Percentiles rank a stretch among this genome's conserved stretches.
phyloP scores from a whole-genome alignment of 2,888 invertebrate genomes.

The Minunthozetes semirufus region DNA sequence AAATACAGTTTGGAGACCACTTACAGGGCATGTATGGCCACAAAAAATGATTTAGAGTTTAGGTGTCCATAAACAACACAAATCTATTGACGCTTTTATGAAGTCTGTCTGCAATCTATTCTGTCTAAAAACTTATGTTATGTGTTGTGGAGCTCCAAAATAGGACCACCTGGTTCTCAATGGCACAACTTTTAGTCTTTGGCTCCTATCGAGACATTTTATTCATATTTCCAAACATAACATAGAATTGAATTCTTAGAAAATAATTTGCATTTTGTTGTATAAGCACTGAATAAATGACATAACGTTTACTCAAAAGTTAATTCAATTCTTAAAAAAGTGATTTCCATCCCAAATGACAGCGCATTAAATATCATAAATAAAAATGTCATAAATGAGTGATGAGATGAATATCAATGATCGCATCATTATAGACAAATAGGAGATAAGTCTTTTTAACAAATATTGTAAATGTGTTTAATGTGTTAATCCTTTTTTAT shows the following conservation, averaged over 20 bases:
- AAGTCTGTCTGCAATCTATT: conserved; percentile 13
- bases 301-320: neutral
- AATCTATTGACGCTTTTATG: conserved; percentile 27
- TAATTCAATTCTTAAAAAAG: neutral
- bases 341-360: neutral
- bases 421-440: neutral
- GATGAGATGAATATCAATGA: too few relatives aligned
- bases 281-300: neutral
- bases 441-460: neutral
- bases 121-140: neutral
- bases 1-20: neutral
- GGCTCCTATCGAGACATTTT: conserved; percentile 26
- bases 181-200: neutral
- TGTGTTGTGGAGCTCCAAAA: neutral
- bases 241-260: neutral
- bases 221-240: neutral
- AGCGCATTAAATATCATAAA: too few relatives aligned
- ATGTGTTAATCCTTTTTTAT: neutral
- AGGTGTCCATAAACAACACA: conserved; percentile 23
- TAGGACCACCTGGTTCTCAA: conserved; percentile 30
- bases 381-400: too few relatives aligned
- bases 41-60: conserved; percentile 1
- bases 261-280: neutral
- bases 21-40: neutral
- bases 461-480: neutral